phyloP scores from a whole-genome alignment of 1,140 invertebrate species.

The Trichonephila clavata region DNA sequence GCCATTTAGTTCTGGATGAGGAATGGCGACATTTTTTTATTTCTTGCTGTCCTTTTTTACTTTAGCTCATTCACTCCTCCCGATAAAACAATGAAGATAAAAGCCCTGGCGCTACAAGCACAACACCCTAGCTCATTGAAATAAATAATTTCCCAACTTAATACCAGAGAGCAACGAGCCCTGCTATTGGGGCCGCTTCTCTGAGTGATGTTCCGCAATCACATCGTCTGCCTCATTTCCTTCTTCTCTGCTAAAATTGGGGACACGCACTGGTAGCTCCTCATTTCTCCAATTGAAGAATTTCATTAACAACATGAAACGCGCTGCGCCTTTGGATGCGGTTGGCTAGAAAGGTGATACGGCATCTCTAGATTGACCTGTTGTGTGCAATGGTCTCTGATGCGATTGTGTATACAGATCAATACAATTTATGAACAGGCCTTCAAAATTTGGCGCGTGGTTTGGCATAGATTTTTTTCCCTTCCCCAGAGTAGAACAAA shows the following conservation, averaged over 20 bases:
- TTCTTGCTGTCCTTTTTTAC: not conserved
- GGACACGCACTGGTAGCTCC: not conserved
- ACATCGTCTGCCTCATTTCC: constrained; percentile 22
- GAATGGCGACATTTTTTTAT: constrained; percentile 62
- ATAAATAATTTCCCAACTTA: constrained; percentile 67
- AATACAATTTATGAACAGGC: too few relatives aligned
- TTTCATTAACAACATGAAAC: constrained; percentile 2
- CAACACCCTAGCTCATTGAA: constrained; percentile 37
- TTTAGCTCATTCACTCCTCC: not conserved
- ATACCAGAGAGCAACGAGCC: constrained; percentile 23
- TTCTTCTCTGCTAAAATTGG: constrained; percentile 8
- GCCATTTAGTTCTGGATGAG: constrained; percentile 68
- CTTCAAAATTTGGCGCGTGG: too few relatives aligned
- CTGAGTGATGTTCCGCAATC: constrained; percentile 60
- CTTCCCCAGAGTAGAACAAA: too few relatives aligned
- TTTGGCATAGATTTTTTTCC: too few relatives aligned
- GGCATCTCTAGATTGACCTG: not conserved
- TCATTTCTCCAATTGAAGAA: constrained; percentile 5
- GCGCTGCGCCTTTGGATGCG: not conserved
- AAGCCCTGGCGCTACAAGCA: constrained; percentile 38
- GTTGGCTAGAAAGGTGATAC: not conserved
- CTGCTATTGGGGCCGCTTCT: not conserved
- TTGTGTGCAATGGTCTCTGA: not conserved
- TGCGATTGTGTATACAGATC: too few relatives aligned
- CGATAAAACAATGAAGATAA: constrained; percentile 69